A percentile compares a stretch with the other conserved stretches of the same genome.
These are phyloP conservation scores for Tupaia chinensis DNA, from an alignment of 2,113 vertebrate genomes.

Conservation along the genomic window DNA sequence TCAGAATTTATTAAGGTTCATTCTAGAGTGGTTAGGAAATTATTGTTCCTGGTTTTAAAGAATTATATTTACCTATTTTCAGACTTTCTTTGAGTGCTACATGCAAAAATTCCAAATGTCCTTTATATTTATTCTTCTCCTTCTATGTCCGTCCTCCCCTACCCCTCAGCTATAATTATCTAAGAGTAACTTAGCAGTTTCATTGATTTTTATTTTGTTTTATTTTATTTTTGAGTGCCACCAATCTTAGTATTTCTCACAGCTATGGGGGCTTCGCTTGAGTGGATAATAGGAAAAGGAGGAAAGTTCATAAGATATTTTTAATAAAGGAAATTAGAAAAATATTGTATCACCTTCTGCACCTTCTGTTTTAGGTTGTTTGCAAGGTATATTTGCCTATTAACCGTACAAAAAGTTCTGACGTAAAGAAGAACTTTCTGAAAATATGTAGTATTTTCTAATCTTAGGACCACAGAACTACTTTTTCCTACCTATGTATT, in stretches of 20 bases:
- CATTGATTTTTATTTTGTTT: too few relatives aligned
- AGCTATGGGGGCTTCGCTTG: neutral
- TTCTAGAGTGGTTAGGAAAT: neutral
- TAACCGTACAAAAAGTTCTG: conserved; percentile 18
- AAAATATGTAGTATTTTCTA: neutral
- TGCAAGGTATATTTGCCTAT: neutral
- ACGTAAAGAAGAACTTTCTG: conserved; percentile 33
- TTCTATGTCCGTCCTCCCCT: neutral
- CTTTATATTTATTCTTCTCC: neutral
- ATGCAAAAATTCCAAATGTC: conserved; percentile 20
- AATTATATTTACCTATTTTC: neutral
- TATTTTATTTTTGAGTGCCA: neutral
- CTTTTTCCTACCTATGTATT: neutral
- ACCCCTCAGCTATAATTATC: neutral
- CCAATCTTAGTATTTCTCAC: neutral
- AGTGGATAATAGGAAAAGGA: neutral
- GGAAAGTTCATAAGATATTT: neutral
- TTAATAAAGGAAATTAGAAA: conserved; percentile 52
- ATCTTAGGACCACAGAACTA: neutral
- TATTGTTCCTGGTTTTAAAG: conserved; percentile 52
- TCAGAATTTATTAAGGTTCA: conserved; percentile 97
- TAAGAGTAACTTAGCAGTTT: neutral
- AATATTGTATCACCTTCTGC: neutral
- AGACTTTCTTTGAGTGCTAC: neutral
- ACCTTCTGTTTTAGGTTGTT: conserved; percentile 18